A percentile compares a stretch with the other conserved stretches of the same genome.
phyloP scores from a whole-genome alignment of 2,888 invertebrate species.

The Phyto melanocephala region DNA sequence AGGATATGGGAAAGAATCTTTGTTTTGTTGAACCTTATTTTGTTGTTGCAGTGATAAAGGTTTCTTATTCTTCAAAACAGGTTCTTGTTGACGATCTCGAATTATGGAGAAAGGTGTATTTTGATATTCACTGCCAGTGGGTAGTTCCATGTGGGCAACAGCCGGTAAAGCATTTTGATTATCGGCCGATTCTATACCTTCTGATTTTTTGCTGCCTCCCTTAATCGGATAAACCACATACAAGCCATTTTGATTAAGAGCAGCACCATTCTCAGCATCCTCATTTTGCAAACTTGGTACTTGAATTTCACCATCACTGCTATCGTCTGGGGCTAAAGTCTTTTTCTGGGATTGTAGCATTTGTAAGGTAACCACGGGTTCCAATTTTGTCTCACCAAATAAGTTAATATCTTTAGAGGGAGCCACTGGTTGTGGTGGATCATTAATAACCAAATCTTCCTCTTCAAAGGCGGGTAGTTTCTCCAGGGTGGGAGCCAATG shows the following conservation, averaged over 20 bases:
- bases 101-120: constrained; percentile 79
- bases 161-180: constrained; percentile 67
- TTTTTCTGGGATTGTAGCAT: constrained; percentile 83
- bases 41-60: constrained; percentile 73
- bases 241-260: constrained; percentile 68
- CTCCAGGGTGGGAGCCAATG: constrained; percentile 63
- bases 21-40: constrained; percentile 71
- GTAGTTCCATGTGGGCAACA: constrained; percentile 69
- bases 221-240: constrained; percentile 72
- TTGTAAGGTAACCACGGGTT: constrained; percentile 83
- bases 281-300: constrained; percentile 69
- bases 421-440: constrained; percentile 78
- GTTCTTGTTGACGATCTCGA: constrained; percentile 79
- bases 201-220: constrained; percentile 22
- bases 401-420: constrained; percentile 71
- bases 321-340: constrained; percentile 72
- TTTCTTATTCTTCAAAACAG: constrained; percentile 78
- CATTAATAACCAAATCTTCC: constrained; percentile 78
- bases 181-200: constrained; percentile 57
- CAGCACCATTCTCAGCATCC: constrained; percentile 51
- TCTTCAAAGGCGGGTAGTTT: constrained; percentile 75
- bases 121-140: constrained; percentile 75
- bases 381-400: constrained; percentile 75
- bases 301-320: constrained; percentile 72
- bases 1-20: constrained; percentile 84